Conservation (phyloP, 2,113 vertebrate genomes). For the Talpa occidentalis region DNA sequence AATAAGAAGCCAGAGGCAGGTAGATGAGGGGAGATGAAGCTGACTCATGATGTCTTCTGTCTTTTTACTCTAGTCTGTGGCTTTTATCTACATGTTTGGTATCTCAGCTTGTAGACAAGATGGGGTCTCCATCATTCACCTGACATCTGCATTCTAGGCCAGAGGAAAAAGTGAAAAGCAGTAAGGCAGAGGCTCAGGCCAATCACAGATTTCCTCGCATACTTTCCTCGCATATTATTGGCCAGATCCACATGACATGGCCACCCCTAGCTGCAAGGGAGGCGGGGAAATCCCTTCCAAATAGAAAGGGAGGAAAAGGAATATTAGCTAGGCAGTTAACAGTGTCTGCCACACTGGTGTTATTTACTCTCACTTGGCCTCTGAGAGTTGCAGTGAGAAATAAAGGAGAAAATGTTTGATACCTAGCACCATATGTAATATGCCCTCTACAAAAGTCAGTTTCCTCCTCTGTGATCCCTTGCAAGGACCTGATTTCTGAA, state of each 20-base stretch:
- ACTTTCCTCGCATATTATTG: neutral
- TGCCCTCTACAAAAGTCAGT: neutral
- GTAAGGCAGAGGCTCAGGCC: neutral
- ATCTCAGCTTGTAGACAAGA: neutral
- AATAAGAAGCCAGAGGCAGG: neutral
- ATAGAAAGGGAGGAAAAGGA: neutral
- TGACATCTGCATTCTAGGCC: neutral
- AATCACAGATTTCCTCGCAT: neutral
- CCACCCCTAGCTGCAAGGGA: constrained; percentile 41
- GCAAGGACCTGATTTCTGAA: neutral
- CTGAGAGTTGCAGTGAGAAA: neutral
- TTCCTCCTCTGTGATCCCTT: neutral
- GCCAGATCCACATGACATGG: neutral
- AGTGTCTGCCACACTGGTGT: neutral
- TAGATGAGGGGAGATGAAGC: neutral
- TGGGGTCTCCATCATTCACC: neutral
- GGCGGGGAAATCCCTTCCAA: neutral
- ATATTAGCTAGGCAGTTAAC: neutral
- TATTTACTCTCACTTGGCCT: neutral
- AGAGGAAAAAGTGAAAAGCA: neutral
- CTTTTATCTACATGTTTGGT: neutral
- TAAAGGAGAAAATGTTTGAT: neutral
- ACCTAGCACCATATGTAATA: neutral
- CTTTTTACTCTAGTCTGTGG: neutral
- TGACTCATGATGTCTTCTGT: neutral